Base-by-base conservation (phyloP, 2,113 vertebrate genomes). In the Dasyornis broadbenti region DNA sequence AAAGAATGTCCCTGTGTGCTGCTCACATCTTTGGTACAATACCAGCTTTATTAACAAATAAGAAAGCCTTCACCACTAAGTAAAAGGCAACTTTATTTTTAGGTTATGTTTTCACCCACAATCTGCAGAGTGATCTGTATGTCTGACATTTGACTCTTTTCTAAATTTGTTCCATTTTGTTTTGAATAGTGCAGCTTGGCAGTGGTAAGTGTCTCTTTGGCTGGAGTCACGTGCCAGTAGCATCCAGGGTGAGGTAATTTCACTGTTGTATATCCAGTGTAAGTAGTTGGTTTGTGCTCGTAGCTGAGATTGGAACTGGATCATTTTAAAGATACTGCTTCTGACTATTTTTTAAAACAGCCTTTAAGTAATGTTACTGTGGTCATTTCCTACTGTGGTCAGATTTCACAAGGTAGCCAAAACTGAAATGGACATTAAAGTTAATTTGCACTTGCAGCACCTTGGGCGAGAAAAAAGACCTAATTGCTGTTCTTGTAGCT, bases 1-100 rank as follows among this genome's bases (percentile, higher is more conserved):
- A 92, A 86, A 82, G 61, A 79, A 54, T 2, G 9, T 79, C 60
- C 35, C 61, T 82, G 70, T 89, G 59, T 79, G 70, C 81, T 75
- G 42, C 50, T 87, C 53, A 10, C 37, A 76, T 87, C 72, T 73
- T 2, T 19, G 53, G 49, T 70, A 95, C 86, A 96, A 87, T 84
- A 66, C 77, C n/a, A 44, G 73, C 94, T 76, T 92, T 95, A 82
- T 94, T 79, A 80, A 79, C 83, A 84, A 60, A 65, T 15, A 65
- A 65, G 31, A 79, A 56, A 82, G 84, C 71, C 65, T 87, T 87
- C 19, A n/a, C 81, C n/a, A 20, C 72, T 35, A 28, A 89, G 57
- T 82, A 63, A 90, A 93, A 87, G 73, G 24, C 40, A 53, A 47
- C 65, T 95, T 94, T 95, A 95, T 96, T 95, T 95, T 94, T 91